These are phyloP conservation scores for Aplysina aerophoba DNA, from an alignment of 37 sponge, comb jelly and placozoan genomes.

Conservation along the genomic window DNA sequence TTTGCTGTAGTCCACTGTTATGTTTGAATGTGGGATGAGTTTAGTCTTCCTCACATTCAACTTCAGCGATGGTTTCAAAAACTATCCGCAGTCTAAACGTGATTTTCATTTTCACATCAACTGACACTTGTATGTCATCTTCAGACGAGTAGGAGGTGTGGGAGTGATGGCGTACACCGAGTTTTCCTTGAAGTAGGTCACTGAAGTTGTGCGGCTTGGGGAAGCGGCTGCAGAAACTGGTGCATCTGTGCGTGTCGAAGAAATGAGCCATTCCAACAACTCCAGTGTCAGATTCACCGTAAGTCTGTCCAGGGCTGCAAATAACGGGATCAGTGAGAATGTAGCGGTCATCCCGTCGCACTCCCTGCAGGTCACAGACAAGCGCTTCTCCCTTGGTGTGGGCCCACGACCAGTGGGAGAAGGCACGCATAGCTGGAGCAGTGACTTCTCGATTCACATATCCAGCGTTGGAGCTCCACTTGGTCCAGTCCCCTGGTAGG, in stretches of 20 bases:
- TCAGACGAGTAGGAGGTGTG: too few species aligned
- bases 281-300: slow-evolving; percentile 60
- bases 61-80: neutral
- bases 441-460: slow-evolving; percentile 14
- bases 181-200: too few species aligned
- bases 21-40: too few species aligned
- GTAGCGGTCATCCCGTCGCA: slow-evolving; percentile 25
- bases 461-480: slow-evolving; percentile 66
- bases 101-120: too few species aligned
- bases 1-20: too few species aligned
- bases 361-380: slow-evolving; percentile 60
- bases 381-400: slow-evolving; percentile 53
- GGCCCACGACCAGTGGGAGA: slow-evolving; percentile 64
- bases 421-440: slow-evolving; percentile 36
- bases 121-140: too few species aligned
- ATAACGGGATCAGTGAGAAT: slow-evolving; percentile 58
- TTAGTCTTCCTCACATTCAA: neutral
- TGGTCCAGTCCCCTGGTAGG: slow-evolving; percentile 44
- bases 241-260: slow-evolving; percentile 56
- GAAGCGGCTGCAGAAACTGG: slow-evolving; percentile 1
- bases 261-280: slow-evolving; percentile 65
- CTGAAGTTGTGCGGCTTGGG: slow-evolving; percentile 4
- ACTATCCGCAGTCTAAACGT: too few species aligned
- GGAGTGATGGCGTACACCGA: too few species aligned
- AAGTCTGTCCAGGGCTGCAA: neutral